These are phyloP conservation scores for Diarsia brunnea DNA, from an alignment of 2,888 invertebrate species.

Conservation along the genomic window DNA sequence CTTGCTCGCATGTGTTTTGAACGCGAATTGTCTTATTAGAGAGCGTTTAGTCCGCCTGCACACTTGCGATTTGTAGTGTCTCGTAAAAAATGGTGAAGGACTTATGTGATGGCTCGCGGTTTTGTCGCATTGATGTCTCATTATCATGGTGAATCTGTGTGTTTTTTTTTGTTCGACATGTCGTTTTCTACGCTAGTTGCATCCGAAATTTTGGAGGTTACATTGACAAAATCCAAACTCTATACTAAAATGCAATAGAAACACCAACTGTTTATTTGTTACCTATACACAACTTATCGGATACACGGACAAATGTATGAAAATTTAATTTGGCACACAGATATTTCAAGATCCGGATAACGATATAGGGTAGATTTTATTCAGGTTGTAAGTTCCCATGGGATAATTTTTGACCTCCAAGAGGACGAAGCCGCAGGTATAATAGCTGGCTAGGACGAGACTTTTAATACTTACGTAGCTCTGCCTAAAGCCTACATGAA, in stretches of 20 bases:
- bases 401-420: neutral
- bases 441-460: neutral
- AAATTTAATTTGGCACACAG: neutral
- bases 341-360: neutral
- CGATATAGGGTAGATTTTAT: neutral
- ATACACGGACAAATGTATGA: neutral
- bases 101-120: constrained; percentile 31
- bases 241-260: neutral
- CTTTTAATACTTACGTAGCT: neutral
- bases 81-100: constrained; percentile 60
- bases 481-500: neutral
- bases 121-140: constrained; percentile 52
- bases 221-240: neutral
- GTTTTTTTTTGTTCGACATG: constrained; percentile 25
- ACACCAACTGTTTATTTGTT: neutral
- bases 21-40: constrained; percentile 87
- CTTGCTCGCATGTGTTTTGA: constrained; percentile 76
- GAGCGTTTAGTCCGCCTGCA: constrained; percentile 66
- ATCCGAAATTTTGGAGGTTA: constrained; percentile 13
- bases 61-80: constrained; percentile 64
- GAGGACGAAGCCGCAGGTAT: neutral
- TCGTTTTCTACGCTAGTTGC: constrained; percentile 10
- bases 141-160: constrained; percentile 32
- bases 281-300: neutral
- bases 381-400: neutral